phyloP scores from a whole-genome alignment of 2,888 invertebrate species.

The Dasysyrphus albostriatus region DNA sequence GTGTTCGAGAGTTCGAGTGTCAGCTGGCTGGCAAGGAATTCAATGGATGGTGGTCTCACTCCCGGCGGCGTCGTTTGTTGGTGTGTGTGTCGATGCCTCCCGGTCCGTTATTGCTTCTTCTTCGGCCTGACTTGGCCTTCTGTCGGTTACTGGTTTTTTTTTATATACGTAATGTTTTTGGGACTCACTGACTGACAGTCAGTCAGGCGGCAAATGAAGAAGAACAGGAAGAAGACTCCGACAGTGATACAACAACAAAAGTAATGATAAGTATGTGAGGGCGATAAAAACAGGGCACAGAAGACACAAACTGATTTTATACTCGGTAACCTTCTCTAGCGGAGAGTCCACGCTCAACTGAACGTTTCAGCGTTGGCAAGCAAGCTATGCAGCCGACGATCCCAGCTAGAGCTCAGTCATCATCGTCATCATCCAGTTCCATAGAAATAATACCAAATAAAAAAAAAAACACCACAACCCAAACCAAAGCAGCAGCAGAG shows the following conservation, averaged over 20 bases:
- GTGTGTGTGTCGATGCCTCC: conserved; percentile 50
- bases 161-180: conserved; percentile 36
- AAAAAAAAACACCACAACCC: conserved; percentile 50
- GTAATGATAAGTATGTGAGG: conserved; percentile 3
- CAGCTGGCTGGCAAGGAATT: conserved; percentile 73
- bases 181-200: conserved; percentile 53
- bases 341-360: conserved; percentile 75
- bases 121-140: conserved; percentile 39
- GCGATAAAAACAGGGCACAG: conserved; percentile 13
- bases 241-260: conserved; percentile 29
- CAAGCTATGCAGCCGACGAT: conserved; percentile 65
- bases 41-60: conserved; percentile 71
- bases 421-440: conserved; percentile 72
- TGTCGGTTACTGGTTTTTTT: conserved; percentile 46
- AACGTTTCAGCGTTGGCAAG: conserved; percentile 74
- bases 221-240: conserved; percentile 55
- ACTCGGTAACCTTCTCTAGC: conserved; percentile 67
- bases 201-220: conserved; percentile 53
- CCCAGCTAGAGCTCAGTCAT: conserved; percentile 66
- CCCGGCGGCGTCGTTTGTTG: conserved; percentile 39
- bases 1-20: conserved; percentile 67
- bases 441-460: conserved; percentile 49
- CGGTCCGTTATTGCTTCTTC: conserved; percentile 63
- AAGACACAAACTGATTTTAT: conserved; percentile 30
- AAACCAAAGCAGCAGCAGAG: conserved; percentile 60